Evolutionary conservation across 2,113 vertebrate species (phyloP).

Genomic region (Tyrannus savana): DNA sequence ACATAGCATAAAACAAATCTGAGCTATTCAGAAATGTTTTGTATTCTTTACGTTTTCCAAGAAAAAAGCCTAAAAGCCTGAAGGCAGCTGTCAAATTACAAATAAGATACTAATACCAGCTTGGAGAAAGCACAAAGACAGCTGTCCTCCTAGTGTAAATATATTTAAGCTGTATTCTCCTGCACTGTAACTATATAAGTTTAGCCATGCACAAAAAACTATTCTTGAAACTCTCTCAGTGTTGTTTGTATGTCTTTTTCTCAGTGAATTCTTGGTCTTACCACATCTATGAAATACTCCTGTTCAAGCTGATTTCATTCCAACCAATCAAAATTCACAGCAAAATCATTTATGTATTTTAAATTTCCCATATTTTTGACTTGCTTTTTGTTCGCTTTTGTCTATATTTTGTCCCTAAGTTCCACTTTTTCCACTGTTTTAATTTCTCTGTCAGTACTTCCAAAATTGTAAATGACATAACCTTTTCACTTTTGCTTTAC

Average conservation of each 20-base stretch:
- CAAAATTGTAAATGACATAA: background rate
- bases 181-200: background rate
- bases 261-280: background rate
- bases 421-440: background rate
- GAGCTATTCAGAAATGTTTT: background rate
- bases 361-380: background rate
- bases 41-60: background rate
- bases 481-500: background rate
- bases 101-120: background rate
- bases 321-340: background rate
- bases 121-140: background rate
- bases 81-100: background rate
- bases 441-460: background rate
- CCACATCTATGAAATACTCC: background rate
- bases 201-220: background rate
- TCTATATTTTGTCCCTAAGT: background rate
- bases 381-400: background rate
- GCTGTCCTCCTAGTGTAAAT: background rate
- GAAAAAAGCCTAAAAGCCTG: background rate
- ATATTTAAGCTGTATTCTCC: background rate
- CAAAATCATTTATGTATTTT: background rate
- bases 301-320: background rate
- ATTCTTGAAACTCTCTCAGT: background rate
- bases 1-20: background rate
- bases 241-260: background rate